A percentile compares a stretch with the other conserved stretches of the same genome.
Conservation (phyloP, 2,888 invertebrate genomes). For the Strigamia crassipes region DNA sequence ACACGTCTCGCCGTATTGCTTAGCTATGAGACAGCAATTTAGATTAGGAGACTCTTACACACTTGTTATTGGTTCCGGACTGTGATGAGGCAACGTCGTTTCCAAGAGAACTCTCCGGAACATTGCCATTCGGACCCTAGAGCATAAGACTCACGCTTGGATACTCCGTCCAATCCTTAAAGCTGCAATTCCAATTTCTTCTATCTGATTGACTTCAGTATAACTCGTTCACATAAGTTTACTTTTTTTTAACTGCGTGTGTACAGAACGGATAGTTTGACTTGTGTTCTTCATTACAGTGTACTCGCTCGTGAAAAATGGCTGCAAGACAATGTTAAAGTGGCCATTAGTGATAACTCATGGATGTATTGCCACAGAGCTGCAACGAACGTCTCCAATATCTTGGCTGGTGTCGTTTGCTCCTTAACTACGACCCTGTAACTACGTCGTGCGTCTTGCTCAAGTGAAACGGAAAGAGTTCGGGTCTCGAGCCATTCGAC, state of each 20-base stretch:
- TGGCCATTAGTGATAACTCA: constrained; percentile 36
- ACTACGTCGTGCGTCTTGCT: constrained; percentile 8
- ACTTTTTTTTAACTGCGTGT: not conserved
- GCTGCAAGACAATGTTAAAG: constrained; percentile 2
- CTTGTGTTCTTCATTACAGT: constrained; percentile 5
- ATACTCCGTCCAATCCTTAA: not conserved
- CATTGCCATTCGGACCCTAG: not conserved
- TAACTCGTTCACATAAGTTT: not conserved
- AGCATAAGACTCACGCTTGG: not conserved
- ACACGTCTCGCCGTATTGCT: not conserved
- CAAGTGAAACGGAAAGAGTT: constrained; percentile 17
- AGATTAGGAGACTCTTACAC: not conserved
- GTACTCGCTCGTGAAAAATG: constrained; percentile 3
- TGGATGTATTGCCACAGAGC: not conserved
- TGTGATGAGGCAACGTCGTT: not conserved
- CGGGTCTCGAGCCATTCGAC: not conserved
- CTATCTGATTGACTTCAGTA: not conserved
- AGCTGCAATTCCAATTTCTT: constrained; percentile 12
- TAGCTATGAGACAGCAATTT: constrained; percentile 12
- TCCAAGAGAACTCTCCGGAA: not conserved
- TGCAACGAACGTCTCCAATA: not conserved
- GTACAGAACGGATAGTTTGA: not conserved
- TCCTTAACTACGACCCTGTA: not conserved
- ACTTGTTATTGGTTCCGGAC: constrained; percentile 5
- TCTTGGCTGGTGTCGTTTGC: not conserved